Conservation (phyloP, 1,140 invertebrate species). For the Drosophila jambulina region DNA sequence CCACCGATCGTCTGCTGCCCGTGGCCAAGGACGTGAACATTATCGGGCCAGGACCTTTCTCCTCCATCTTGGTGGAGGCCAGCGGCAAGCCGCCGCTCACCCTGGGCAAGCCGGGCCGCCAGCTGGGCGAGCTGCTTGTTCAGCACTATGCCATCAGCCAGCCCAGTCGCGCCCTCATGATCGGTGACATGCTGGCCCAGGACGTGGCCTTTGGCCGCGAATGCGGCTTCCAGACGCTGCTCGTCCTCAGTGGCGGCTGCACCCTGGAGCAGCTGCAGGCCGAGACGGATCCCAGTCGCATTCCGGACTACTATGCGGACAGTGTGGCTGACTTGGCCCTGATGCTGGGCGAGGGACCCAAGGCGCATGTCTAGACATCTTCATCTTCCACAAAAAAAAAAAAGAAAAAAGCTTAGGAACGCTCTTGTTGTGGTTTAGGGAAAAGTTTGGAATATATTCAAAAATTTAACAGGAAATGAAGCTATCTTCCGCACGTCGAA, state of each 20-base stretch:
- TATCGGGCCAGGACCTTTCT: slow-evolving; percentile 85
- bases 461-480: no score
- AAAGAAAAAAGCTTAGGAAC: neutral
- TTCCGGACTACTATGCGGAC: slow-evolving; percentile 86
- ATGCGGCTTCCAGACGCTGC: slow-evolving; percentile 86
- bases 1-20: slow-evolving; percentile 85
- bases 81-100: slow-evolving; percentile 82
- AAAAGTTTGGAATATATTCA: neutral
- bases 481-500: no score
- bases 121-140: slow-evolving; percentile 84
- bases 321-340: slow-evolving; percentile 67
- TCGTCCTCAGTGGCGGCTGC: slow-evolving; percentile 86
- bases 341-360: slow-evolving; percentile 38
- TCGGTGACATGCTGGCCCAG: slow-evolving; percentile 88
- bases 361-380: slow-evolving; percentile 50
- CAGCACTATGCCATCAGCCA: slow-evolving; percentile 85
- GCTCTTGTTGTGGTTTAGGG: neutral
- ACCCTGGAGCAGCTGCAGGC: slow-evolving; percentile 72
- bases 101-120: slow-evolving; percentile 86
- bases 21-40: slow-evolving; percentile 70
- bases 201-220: slow-evolving; percentile 87
- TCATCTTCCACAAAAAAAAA: neutral
- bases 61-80: slow-evolving; percentile 85
- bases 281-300: slow-evolving; percentile 42
- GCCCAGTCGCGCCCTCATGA: slow-evolving; percentile 87